Conservation (phyloP, 2,888 invertebrate genomes). For the Choristoneura rosaceana region DNA sequence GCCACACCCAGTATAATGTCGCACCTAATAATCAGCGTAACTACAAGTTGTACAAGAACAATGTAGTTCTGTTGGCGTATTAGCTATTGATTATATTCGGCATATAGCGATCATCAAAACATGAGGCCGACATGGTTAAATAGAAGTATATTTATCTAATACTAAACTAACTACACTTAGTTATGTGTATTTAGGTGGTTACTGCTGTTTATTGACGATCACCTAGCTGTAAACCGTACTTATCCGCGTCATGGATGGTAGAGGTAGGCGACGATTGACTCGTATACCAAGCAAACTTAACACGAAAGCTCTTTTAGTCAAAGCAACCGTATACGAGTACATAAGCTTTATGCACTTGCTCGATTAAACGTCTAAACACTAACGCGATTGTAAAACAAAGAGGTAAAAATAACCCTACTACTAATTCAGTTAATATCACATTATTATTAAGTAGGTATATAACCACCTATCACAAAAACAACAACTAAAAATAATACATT, state of each 20-base stretch:
- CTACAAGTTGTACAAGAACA: neutral
- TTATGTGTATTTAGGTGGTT: neutral
- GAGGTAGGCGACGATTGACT: neutral
- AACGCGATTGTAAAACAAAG: neutral
- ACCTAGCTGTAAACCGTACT: neutral
- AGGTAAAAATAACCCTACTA: too few relatives aligned
- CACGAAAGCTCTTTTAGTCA: neutral
- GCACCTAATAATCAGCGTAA: neutral
- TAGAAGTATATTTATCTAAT: too few relatives aligned
- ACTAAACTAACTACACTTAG: too few relatives aligned
- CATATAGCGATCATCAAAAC: neutral
- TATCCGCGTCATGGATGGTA: neutral
- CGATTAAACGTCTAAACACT: neutral
- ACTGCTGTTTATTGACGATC: neutral
- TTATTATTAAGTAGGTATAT: too few relatives aligned
- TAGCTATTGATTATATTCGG: neutral
- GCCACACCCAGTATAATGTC: too few relatives aligned
- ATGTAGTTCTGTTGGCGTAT: too few relatives aligned
- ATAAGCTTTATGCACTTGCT: neutral
- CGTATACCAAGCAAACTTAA: neutral
- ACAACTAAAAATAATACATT: too few relatives aligned
- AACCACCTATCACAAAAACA: too few relatives aligned
- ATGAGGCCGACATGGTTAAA: neutral
- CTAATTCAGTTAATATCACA: too few relatives aligned
- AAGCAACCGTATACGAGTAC: neutral